Percentiles rank a stretch among this genome's conserved stretches.
Conservation (phyloP, 2,113 vertebrate genomes). For the Furnarius figulus region DNA sequence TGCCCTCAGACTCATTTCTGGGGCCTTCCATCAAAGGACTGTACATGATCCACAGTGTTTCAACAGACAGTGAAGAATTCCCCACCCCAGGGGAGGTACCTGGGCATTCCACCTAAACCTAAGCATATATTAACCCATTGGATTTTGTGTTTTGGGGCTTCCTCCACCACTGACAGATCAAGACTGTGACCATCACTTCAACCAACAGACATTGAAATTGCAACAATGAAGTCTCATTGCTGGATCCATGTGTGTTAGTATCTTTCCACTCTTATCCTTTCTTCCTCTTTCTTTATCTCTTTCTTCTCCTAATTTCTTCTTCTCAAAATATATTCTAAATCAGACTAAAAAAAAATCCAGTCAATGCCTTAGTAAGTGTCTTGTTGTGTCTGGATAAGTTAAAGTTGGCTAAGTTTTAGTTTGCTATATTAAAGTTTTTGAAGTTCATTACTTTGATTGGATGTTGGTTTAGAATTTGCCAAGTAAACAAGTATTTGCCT, state of each 20-base stretch:
- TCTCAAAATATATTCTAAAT: neutral
- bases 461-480: neutral
- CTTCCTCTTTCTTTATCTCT: neutral
- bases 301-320: neutral
- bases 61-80: neutral
- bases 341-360: neutral
- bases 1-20: neutral
- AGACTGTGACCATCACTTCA: neutral
- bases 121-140: neutral
- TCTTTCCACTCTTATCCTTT: neutral
- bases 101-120: neutral
- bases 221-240: neutral
- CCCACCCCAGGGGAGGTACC: neutral
- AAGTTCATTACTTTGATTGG: neutral
- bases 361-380: neutral
- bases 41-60: accelerated
- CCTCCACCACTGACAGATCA: accelerated
- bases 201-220: neutral
- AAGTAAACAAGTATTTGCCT: neutral
- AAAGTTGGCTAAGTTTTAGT: neutral
- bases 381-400: neutral
- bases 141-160: neutral
- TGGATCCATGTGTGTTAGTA: neutral
- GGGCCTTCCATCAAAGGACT: neutral
- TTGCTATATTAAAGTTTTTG: neutral